Base-by-base conservation (phyloP, 1,140 invertebrate species). In the Bombus waltoni region DNA sequence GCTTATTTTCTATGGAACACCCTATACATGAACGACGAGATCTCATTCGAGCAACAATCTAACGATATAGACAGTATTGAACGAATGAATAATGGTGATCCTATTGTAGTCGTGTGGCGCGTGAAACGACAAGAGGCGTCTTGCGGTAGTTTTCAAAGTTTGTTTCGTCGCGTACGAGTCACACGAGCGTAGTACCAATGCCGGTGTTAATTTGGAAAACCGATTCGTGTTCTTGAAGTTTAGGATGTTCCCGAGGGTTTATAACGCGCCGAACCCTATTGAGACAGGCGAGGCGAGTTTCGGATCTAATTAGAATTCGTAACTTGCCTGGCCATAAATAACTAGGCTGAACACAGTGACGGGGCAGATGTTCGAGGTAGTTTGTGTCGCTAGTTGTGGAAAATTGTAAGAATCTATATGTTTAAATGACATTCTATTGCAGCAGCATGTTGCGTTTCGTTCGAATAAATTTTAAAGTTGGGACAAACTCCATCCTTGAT, bases 271-370 rank as follows among this genome's bases (percentile, higher is more conserved):
- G n/a, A 40, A 65, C 53, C 53, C 74, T 59, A 76, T 78, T 78
- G 75, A 42, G 38, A 44, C 57, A 42, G 28, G 4, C 28, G 28
- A 42, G 40, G 10, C 57, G 38, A 78, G 59, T 65, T 38, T 38
- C 75, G 11, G 15, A 38, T 13, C 28, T 78, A 65, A 78, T 78
- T 78, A 22, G 38, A 78, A 78, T 65, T 78, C 15, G 59, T 35
- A 77, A 65, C 38, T 65, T 77, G 1, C 18, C 75, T 42, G 18
- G 18, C 38, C n/a, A n/a, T 78, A 42, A 62, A 65, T 65, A 78
- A 78, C 59, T 78, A 32, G 59, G 38, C 38, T 78, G 75, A 77
- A 42, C n/a, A 42, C n/a, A 62, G n/a, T 32, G 28, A 28, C 18
- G 22, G 18, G 15, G 11, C 32, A 28, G 59, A 62, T 28, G 47